Percentiles rank a stretch among this genome's conserved stretches.
These are phyloP conservation scores for Antechinus flavipes DNA, from an alignment of 2,113 vertebrate genomes.

Conservation along the genomic window DNA sequence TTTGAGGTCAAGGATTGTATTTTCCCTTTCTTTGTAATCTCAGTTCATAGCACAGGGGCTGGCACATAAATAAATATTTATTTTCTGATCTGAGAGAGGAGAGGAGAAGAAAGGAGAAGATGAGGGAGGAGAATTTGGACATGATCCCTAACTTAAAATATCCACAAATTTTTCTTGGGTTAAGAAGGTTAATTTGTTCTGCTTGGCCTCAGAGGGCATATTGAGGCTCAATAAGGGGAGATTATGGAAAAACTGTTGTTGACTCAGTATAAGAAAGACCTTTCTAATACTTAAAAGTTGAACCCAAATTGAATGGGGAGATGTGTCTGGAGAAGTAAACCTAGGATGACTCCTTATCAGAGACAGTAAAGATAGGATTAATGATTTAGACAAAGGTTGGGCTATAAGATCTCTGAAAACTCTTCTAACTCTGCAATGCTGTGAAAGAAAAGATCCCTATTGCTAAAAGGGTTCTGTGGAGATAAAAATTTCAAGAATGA, in stretches of 20 bases:
- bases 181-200: background rate
- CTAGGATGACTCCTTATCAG: background rate
- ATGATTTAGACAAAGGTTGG: background rate
- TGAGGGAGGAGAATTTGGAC: background rate
- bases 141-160: background rate
- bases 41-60: background rate
- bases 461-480: too few species aligned
- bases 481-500: too few species aligned
- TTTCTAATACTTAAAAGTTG: background rate
- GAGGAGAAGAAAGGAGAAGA: background rate
- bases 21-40: background rate
- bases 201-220: background rate
- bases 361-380: background rate
- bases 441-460: too few species aligned
- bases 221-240: background rate
- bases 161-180: background rate
- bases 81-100: background rate
- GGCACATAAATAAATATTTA: background rate
- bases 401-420: too few species aligned
- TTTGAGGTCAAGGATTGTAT: background rate
- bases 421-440: too few species aligned
- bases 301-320: background rate
- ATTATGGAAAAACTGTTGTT: background rate
- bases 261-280: background rate
- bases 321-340: background rate